Evolutionary conservation across 2,113 vertebrate genomes (phyloP).

Genomic region (Oncorhynchus mykiss): DNA sequence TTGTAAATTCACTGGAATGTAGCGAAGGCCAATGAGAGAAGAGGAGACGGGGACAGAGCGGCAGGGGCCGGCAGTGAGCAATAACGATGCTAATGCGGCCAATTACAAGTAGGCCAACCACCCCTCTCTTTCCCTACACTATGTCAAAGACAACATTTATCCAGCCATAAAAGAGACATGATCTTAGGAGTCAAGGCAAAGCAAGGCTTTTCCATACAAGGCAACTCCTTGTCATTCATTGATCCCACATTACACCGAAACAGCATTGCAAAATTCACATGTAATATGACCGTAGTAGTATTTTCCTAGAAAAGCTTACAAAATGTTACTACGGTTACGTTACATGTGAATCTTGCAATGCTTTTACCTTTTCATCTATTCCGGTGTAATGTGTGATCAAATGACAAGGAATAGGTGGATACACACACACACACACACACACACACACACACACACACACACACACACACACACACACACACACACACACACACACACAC

Average conservation of each 20-base stretch:
- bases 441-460: background rate
- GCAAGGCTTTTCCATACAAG: constrained; percentile 57
- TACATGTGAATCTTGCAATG: constrained; percentile 38
- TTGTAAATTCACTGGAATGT: constrained; percentile 62
- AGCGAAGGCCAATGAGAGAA: constrained; percentile 43
- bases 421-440: constrained; percentile 8
- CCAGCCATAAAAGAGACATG: constrained; percentile 67
- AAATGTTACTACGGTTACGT: constrained; percentile 51
- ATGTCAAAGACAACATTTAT: constrained; percentile 67
- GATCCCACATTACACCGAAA: constrained; percentile 34
- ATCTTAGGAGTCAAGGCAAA: constrained; percentile 48
- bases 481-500: constrained; percentile 3
- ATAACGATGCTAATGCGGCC: constrained; percentile 65
- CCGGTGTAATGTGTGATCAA: constrained; percentile 7
- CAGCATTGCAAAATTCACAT: constrained; percentile 27
- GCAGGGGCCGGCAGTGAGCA: constrained; percentile 36
- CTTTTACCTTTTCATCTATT: background rate
- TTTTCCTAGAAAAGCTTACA: too few relatives aligned
- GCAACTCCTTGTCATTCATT: constrained; percentile 47
- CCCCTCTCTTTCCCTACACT: constrained; percentile 17
- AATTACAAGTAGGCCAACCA: constrained; percentile 55
- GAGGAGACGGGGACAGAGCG: constrained; percentile 21
- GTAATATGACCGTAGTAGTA: constrained; percentile 57
- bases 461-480: too few relatives aligned
- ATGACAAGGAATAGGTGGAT: constrained; percentile 26